Evolutionary conservation across 2,797 vertebrate species (phyloP).

Genomic region (Mergus octosetaceus): DNA sequence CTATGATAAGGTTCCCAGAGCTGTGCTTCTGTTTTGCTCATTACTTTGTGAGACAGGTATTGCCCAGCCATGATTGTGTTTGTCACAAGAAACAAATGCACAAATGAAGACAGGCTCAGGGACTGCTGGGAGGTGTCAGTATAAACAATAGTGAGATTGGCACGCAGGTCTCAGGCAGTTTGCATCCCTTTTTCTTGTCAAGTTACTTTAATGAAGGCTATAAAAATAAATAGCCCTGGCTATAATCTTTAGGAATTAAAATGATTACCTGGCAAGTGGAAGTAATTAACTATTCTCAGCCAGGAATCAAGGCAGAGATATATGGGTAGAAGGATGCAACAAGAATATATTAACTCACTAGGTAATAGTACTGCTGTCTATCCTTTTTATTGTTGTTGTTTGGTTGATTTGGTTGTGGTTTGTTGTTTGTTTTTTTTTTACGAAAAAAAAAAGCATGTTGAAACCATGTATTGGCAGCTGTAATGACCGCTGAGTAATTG

Average conservation of each 20-base stretch:
- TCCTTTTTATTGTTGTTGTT: not conserved
- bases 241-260: conserved; percentile 66
- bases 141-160: conserved; percentile 58
- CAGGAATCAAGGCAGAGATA: conserved; percentile 47
- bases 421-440: not conserved
- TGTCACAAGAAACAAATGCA: conserved; percentile 54
- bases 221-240: conserved; percentile 64
- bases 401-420: not conserved
- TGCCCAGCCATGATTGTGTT: conserved; percentile 51
- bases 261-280: conserved; percentile 64
- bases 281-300: conserved; percentile 66
- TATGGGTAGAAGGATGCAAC: conserved; percentile 24
- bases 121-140: conserved; percentile 54
- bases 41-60: conserved; percentile 43
- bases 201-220: conserved; percentile 58
- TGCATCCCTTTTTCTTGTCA: conserved; percentile 62
- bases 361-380: not conserved
- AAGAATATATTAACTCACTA: conserved; percentile 51
- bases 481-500: not conserved
- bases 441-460: not conserved
- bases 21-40: conserved; percentile 25
- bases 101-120: conserved; percentile 35
- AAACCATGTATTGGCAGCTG: not conserved
- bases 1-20: no score
- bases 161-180: conserved; percentile 20